Base-by-base conservation (phyloP, 2,888 invertebrate genomes). In the Metacarcinus magister region DNA sequence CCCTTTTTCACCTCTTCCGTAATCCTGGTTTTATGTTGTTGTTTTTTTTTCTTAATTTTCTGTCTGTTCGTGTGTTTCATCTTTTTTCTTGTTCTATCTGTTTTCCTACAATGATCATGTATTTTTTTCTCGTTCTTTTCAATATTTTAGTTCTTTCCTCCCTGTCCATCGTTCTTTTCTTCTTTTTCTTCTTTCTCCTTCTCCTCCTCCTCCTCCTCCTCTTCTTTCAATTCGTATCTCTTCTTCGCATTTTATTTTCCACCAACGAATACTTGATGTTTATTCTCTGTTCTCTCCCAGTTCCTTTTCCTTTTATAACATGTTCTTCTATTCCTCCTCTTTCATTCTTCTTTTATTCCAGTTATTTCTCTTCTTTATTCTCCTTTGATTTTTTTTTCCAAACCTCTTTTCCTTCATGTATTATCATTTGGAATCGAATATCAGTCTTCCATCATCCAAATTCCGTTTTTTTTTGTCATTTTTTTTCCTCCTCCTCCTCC, bases 151-250 rank as follows among this genome's bases (percentile, higher is more conserved):
- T 28, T 43, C 91, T 91, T 43, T 39, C 39, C 91, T 43, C 7
- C 91, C 10, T 39, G 32, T 43, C 39, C 91, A 23, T 91, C 91
- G 23, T 92, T 44, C 23, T 46, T 13, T 44, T 92, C 46, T 44
- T 92, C 92, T 7, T 89, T 19, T 28, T 39, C 28, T 44, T 13
- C 19, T 48, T 92, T 28, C 46, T 46, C 44, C 92, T 92, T 28
- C 92, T 46, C 48, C 92, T 92, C 48, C 92, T 92, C 92, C 48
- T 92, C 92, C 48, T 44, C 92, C 28, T 92, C 92, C 28, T 92
- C 46, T 13, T 46, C 92, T 28, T 46, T 23, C 4, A 19, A 32
- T 92, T 92, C 46, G 1, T 32, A 16, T 89, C 19, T 19, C 39
- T 32, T 23, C 13, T 92, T 23, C 28, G n/a, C 28, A 0, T 92